Base-by-base conservation (phyloP, 2,888 invertebrate genomes). In the Nezara viridula region DNA sequence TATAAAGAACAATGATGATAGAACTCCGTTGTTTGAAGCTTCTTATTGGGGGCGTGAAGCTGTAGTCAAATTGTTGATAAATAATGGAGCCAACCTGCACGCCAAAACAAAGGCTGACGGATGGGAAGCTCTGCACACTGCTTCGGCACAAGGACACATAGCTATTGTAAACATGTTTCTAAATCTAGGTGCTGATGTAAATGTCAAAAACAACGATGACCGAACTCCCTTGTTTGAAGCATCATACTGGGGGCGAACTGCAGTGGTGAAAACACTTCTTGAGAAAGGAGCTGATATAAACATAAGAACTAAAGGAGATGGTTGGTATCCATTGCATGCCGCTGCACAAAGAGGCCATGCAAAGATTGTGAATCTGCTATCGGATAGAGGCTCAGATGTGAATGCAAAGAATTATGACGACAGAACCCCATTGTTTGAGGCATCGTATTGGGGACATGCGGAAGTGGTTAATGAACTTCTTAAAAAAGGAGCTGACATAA, bases 61-160 rank as follows among this genome's bases (percentile, higher is more conserved):
- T 50, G 88, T 89, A 1, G 88, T 89, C 10, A 60, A 60, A 32
- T 40, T 86, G 32, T 40, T 89, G 7, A 44, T 90, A 3, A 86
- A 86, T 44, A 55, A 88, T 27, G 88, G 86, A 10, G 88, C 89
- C 7, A 24, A 86, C 77, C 10, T 88, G 40, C 85, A 88, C 49
- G 52, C 86, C 7, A 89, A 86, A 49, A 89, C 87, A 52, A 89
- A 89, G 47, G 60, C 24, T 16, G 86, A 49, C 9, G 85, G 85
- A 14, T 85, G 85, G 85, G n/a, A 37, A 32, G 27, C 49, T 9
- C 5, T 85, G n/a, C 85, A 49, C n/a, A 19, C n/a, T 19, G 85
- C 85, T 32, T 19, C 85, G 2, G 85, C 49, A 6, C 19, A n/a
- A 14, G 85, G 85, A 0, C 85, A 85, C 50, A 1, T 27, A 10